Evolutionary conservation across 2,797 vertebrate genomes (phyloP).

Genomic region (Naso thynnoides): DNA sequence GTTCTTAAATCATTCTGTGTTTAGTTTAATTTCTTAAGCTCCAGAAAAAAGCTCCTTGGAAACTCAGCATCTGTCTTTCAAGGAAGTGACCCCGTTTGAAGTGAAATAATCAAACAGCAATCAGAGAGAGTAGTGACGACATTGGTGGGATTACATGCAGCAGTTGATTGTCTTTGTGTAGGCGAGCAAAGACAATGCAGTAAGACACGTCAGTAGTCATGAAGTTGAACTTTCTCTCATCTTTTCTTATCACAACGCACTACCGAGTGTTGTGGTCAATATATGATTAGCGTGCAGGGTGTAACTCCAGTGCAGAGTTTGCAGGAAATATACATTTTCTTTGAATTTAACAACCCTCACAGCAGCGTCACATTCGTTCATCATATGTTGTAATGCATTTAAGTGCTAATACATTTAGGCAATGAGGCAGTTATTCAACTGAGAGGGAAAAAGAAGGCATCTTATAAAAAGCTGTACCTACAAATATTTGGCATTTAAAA

Average conservation of each 20-base stretch:
- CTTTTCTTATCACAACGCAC: too few species aligned
- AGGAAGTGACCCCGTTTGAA: too few species aligned
- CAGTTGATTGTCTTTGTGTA: constrained; percentile 1
- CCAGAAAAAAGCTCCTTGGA: background rate
- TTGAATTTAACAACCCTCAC: too few species aligned
- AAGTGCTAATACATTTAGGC: background rate
- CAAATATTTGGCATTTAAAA: background rate
- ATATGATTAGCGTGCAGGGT: too few species aligned
- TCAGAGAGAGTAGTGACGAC: background rate
- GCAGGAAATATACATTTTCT: too few species aligned
- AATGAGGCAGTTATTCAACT: background rate
- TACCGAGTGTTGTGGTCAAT: background rate
- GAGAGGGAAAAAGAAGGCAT: too few species aligned
- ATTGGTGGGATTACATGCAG: background rate
- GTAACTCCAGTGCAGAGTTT: background rate
- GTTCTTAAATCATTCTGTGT: too few species aligned
- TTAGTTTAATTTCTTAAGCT: background rate
- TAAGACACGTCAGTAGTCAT: background rate
- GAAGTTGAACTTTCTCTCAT: background rate
- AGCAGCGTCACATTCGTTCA: background rate
- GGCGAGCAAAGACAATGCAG: background rate
- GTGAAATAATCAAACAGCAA: background rate
- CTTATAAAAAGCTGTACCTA: too few species aligned
- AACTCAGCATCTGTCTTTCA: background rate
- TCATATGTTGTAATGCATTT: background rate